Evolutionary conservation across 2,888 invertebrate genomes (phyloP), one percentile per base, ranked within the genome.

Genomic region (Sphaerophoria taeniata): DNA sequence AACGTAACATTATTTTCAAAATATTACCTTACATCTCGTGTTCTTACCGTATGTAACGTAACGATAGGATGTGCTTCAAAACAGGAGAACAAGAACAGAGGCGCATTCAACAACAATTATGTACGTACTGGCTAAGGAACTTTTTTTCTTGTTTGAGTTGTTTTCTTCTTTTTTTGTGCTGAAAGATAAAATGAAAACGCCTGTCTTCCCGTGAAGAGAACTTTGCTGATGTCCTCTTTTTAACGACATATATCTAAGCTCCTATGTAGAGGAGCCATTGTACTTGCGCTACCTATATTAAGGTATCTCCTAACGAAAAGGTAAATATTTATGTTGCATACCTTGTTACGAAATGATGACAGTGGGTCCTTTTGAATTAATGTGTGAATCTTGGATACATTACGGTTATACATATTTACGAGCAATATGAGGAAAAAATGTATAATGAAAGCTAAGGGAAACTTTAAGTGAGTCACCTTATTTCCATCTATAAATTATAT

Each of bases 301-400:
- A 36, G 7, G 36, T n/a, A n/a, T 7, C 36, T 6, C 5, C 69
- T 63, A 36, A 78, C 69, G 43, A 34, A 69, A 82, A 73, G 61
- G 78, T 74, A 83, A 78, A 83, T 83, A 83, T 70, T 43, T 80
- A 75, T 70, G 60, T 39, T 12, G 31, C 51, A 36, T 24, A 60
- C 24, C 16, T 72, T 53, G 63, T 49, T 34, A n/a, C n/a, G n/a
- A n/a, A n/a, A 36, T 53, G 39, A 45, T 72, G 43, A 67, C 49
- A 73, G 65, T 73, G 67, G 36, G 45, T 61, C 61, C 79, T 74
- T 74, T 3, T 51, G 39, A 39, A 49, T 34, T 63, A 11, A 33
- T 53, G 31, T 72, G 33, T 55, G 51, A 33, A 45, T 58, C 39
- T 24, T 34, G 49, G 63, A 47, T 61, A 33, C 4, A 34, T 11